phyloP scores from a whole-genome alignment of 2,888 invertebrate genomes.

The Meandrusa payeni region DNA sequence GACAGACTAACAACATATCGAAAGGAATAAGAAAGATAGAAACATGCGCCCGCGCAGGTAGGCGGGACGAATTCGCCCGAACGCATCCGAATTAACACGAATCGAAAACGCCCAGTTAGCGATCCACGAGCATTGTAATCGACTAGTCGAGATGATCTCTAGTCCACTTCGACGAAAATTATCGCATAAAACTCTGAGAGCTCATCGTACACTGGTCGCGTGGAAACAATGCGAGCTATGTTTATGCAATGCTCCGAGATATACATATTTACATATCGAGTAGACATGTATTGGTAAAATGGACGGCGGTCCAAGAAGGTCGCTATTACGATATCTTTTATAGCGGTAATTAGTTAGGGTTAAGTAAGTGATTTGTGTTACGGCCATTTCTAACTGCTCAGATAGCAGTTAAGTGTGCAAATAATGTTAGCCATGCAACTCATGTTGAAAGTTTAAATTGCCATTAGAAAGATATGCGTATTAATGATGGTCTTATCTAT shows the following conservation, averaged over 20 bases:
- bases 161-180: slow-evolving; percentile 29
- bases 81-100: slow-evolving; percentile 53
- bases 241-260: slow-evolving; percentile 50
- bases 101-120: slow-evolving; percentile 67
- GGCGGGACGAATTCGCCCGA: slow-evolving; percentile 61
- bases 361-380: slow-evolving; percentile 35
- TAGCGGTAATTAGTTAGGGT: slow-evolving; percentile 28
- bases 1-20: slow-evolving; percentile 40
- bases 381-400: slow-evolving; percentile 27
- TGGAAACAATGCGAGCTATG: slow-evolving; percentile 50
- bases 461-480: slow-evolving; percentile 1
- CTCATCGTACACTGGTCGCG: slow-evolving; percentile 36
- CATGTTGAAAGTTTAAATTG: slow-evolving; percentile 9
- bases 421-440: slow-evolving; percentile 17
- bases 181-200: slow-evolving; percentile 30
- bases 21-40: slow-evolving; percentile 45
- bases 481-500: slow-evolving; percentile 9
- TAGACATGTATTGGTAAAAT: slow-evolving; percentile 42
- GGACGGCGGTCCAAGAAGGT: slow-evolving; percentile 33
- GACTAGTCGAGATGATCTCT: slow-evolving; percentile 49
- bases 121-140: slow-evolving; percentile 42
- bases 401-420: slow-evolving; percentile 19
- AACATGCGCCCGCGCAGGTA: slow-evolving; percentile 44
- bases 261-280: slow-evolving; percentile 30
- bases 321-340: slow-evolving; percentile 42